Conservation (phyloP, 2,113 vertebrate species). For the Telmatochromis sp. region DNA sequence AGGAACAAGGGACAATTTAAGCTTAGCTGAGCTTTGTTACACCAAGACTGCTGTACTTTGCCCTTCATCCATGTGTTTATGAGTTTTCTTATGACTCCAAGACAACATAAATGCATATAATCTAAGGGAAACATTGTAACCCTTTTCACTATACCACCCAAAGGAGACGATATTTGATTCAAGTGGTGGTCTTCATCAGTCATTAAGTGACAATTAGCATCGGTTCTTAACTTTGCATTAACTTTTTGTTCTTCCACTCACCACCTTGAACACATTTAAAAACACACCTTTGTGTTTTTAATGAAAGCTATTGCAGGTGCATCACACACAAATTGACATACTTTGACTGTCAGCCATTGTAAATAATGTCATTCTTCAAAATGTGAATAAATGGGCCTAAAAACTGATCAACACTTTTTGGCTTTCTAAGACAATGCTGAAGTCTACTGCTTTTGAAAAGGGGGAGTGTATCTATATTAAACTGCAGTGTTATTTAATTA, state of each 20-base stretch:
- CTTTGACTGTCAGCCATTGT: background rate
- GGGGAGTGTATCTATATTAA: background rate
- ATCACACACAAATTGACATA: background rate
- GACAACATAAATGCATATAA: background rate
- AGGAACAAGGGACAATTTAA: background rate
- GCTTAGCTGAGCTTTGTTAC: background rate
- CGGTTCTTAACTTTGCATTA: background rate
- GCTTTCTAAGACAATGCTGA: background rate
- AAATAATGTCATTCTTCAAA: background rate
- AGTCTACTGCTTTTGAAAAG: background rate
- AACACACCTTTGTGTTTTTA: background rate
- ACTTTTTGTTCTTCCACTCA: background rate
- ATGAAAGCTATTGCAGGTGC: background rate
- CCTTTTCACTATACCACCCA: background rate
- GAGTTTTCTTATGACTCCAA: background rate
- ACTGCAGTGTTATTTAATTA: background rate
- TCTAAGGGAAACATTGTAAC: background rate
- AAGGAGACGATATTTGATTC: background rate
- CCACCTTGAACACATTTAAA: background rate
- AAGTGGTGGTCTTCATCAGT: background rate
- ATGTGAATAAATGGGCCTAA: background rate
- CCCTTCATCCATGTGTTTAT: background rate
- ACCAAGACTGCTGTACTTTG: background rate
- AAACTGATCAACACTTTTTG: background rate
- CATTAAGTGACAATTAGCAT: background rate